These are phyloP conservation scores for Burhinus oedicnemus DNA, from an alignment of 2,113 vertebrate genomes.

Conservation along the genomic window DNA sequence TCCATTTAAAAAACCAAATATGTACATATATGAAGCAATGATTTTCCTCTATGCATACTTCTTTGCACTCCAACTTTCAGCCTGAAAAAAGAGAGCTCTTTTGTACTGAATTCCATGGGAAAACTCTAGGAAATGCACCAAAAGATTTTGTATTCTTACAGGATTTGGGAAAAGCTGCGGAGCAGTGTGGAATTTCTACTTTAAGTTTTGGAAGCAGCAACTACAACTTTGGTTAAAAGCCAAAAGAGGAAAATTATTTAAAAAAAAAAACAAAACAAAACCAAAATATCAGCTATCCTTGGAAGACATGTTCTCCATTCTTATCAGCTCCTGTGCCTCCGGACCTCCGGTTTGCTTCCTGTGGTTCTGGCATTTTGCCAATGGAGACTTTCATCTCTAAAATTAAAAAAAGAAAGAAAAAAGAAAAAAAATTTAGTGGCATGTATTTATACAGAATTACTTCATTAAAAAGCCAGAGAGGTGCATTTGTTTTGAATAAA, in stretches of 20 bases:
- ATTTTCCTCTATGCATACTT: not conserved
- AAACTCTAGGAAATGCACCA: not conserved
- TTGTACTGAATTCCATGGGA: not conserved
- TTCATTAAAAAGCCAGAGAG: not conserved
- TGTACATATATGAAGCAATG: not conserved
- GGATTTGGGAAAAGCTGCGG: not conserved
- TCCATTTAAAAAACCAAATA: not conserved
- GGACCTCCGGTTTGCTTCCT: not conserved
- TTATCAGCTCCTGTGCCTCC: not conserved
- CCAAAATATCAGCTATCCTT: not conserved
- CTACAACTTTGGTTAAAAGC: not conserved
- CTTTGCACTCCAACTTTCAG: not conserved
- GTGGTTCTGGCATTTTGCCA: not conserved
- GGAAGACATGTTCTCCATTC: not conserved
- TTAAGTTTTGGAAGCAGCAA: not conserved
- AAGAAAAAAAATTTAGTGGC: not conserved
- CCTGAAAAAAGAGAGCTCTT: not conserved
- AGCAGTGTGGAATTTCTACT: not conserved
- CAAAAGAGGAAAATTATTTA: not conserved
- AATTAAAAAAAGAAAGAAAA: not conserved
- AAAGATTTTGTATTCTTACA: not conserved
- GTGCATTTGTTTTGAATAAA: not conserved
- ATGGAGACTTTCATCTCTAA: not conserved
- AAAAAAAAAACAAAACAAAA: not conserved
- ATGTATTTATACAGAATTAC: not conserved